Base-by-base conservation (phyloP, 2,113 vertebrate genomes). In the Bambusicola thoracicus region DNA sequence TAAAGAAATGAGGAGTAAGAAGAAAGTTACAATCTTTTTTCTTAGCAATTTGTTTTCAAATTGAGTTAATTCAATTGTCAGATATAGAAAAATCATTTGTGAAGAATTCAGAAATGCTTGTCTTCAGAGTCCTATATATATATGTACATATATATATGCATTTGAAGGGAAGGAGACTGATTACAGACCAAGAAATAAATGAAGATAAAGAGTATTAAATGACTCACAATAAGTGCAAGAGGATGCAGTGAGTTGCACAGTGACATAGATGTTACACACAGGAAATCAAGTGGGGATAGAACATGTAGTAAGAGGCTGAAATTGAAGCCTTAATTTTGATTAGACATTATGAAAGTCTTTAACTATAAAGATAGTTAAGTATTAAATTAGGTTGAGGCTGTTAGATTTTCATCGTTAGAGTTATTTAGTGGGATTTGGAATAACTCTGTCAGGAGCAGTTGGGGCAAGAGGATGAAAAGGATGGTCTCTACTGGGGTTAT, bases 271-370 rank as follows among this genome's bases (percentile, higher is more conserved):
- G 48, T 49, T 70, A 14, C 65, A 72, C 21, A 68, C 15, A 65
- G 49, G 13, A 43, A 81, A 67, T 76, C 36, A n/a, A 21, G 6
- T 36, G 74, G 40, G 61, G 10, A 82, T 30, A 81, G 58, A 89
- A 87, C 36, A 87, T 43, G 27, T 43, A 96, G 69, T 40, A 89
- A 91, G 70, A 92, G 34, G 53, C 62, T 95, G 92, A 94, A 92
- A 87, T 3, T 51, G 46, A 92, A 89, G 38, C 32, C 30, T 86
- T 68, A 72, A 65, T 13, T 87, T 81, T 91, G 81, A 89, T 89
- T 84, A 89, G 56, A 81, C 74, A 72, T 72, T 91, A 61, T 24
- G 59, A 89, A 86, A 93, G 65, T 40, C 73, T 95, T 89, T 46
- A 91, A 68, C 38, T 51, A 43, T 56, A 89, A 89, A 89, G 77